phyloP scores from a whole-genome alignment of 2,888 invertebrate genomes.

The Dicranocentrus wangi region DNA sequence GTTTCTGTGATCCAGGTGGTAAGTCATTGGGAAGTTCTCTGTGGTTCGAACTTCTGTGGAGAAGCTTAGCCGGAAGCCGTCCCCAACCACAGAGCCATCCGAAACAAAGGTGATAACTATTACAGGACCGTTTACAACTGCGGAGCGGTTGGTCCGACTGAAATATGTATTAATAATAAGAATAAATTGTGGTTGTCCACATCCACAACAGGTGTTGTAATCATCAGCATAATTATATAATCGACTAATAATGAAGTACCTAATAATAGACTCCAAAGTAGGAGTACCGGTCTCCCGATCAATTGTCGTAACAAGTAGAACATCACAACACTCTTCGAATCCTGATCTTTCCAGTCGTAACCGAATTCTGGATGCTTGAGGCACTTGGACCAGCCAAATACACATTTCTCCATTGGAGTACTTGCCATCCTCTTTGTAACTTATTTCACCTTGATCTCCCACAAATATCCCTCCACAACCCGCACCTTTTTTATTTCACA shows the following conservation, averaged over 20 bases:
- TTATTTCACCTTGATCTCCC: constrained; percentile 19
- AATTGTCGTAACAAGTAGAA: constrained; percentile 11
- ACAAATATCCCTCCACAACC: constrained; percentile 42
- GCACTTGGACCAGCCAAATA: constrained; percentile 31
- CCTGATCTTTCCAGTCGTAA: constrained; percentile 18
- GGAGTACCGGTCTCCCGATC: neutral
- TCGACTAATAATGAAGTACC: constrained; percentile 8
- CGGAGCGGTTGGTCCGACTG: constrained; percentile 3
- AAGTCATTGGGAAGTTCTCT: neutral
- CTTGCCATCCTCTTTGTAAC: constrained; percentile 25
- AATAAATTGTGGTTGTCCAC: too few species aligned
- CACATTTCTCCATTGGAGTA: constrained; percentile 41
- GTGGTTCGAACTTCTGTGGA: neutral
- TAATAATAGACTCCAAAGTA: neutral
- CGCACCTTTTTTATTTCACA: constrained; percentile 2
- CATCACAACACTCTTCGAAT: constrained; percentile 43
- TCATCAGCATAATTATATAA: too few species aligned
- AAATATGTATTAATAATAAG: too few species aligned
- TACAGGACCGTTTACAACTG: constrained; percentile 29
- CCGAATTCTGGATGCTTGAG: constrained; percentile 25
- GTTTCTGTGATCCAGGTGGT: constrained; percentile 10
- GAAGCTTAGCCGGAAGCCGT: constrained; percentile 28
- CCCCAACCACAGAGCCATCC: constrained; percentile 34
- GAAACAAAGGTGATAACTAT: constrained; percentile 26
- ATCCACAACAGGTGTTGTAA: too few species aligned